Evolutionary conservation across 2,888 invertebrate species (phyloP), one percentile per base, ranked within the genome.

Genomic region (Bugulina stolonifera): DNA sequence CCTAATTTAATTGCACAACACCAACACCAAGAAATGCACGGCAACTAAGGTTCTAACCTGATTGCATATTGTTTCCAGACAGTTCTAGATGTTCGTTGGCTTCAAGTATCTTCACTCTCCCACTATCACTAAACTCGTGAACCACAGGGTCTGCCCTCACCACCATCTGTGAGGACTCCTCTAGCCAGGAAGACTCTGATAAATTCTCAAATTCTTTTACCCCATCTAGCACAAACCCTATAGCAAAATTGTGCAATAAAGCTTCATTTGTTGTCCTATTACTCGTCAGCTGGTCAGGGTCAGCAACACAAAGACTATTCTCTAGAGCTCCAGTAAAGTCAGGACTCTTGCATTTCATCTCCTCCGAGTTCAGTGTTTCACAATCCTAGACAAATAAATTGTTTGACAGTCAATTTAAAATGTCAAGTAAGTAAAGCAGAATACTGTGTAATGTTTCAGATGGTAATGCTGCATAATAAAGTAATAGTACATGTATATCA

Each of bases 151-250:
- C 32, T 5, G 64, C 29, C 18, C n/a, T 2, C 14, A 64, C 34
- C 32, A 32, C 29, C 64, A 64, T 32, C 2, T 27, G 29, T 29
- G 64, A 64, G 5, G 25, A 29, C 27, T 64, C 5, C n/a, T 64
- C 32, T 14, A 64, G 32, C 64, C 64, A 64, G n/a, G 64, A 32
- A 25, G 64, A 64, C 10, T 25, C 64, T 29, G 27, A 2, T 29
- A 32, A 5, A 2, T 34, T 14, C 5, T 25, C 34, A 34, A 64
- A 64, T n/a, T 27, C 34, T 5, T 64, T 32, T 10, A 64, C 64
- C 10, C 64, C 64, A 32, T 64, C 64, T 10, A 64, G 32, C 18
- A 64, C 18, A 34, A 64, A 64, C 3, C 64, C 64, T 5, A 64
- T 34, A 32, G 14, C 14, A 32, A 64, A 64, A 1, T 25, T 32